Evolutionary conservation across 2,113 vertebrate species (phyloP).

Genomic region (Phoenicopterus ruber): DNA sequence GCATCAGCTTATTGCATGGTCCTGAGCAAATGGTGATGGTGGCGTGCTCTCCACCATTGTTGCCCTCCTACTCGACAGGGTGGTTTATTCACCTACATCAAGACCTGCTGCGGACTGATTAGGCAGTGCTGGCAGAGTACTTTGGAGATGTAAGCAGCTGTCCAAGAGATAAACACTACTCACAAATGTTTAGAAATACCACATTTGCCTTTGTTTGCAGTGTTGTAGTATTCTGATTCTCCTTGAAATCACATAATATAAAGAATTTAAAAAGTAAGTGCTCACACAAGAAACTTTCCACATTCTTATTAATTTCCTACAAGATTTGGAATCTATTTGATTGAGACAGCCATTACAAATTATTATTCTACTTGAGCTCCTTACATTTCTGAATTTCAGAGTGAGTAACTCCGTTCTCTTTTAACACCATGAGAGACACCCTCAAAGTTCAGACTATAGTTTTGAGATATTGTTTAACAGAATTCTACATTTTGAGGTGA

Average conservation of each 20-base stretch:
- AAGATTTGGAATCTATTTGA: background rate
- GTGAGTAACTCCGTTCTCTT: background rate
- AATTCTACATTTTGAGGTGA: background rate
- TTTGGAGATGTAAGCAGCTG: conserved; percentile 16
- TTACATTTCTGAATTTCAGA: background rate
- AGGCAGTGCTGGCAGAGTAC: background rate
- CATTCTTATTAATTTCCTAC: background rate
- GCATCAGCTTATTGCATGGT: background rate
- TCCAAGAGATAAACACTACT: background rate
- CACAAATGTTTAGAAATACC: conserved; percentile 38
- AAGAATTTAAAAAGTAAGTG: background rate
- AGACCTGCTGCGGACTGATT: background rate
- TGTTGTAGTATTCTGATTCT: background rate
- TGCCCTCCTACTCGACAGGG: background rate
- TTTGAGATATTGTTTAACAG: background rate
- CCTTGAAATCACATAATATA: background rate
- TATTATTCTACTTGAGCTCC: background rate
- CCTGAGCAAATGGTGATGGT: background rate
- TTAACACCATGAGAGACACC: background rate
- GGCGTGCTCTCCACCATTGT: background rate
- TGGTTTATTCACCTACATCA: background rate
- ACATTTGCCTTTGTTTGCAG: background rate
- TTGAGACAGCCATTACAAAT: background rate
- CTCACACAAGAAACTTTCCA: background rate
- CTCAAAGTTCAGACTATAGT: background rate